Conservation (phyloP, 2,797 vertebrate species). For the Sphaeramia orbicularis region DNA sequence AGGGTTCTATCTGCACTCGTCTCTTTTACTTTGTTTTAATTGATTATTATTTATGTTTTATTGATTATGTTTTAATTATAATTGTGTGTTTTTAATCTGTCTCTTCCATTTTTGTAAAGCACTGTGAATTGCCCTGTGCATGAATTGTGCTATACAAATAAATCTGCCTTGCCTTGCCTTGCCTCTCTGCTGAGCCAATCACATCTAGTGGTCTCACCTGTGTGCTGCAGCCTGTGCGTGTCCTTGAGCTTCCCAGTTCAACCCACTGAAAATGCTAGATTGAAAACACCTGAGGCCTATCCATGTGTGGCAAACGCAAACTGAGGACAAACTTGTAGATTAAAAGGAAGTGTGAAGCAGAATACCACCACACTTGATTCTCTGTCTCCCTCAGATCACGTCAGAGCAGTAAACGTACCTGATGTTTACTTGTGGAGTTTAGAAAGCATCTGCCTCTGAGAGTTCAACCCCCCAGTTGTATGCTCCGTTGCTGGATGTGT, state of each 20-base stretch:
- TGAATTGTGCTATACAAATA: too few relatives aligned
- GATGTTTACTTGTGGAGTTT: constrained; percentile 1
- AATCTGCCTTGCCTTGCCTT: too few relatives aligned
- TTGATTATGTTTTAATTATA: too few relatives aligned
- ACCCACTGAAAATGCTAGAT: constrained; percentile 8
- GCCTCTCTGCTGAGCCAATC: constrained; percentile 17
- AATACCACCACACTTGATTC: neutral
- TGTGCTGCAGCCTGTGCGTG: neutral
- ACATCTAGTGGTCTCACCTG: constrained; percentile 36
- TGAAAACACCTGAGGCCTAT: constrained; percentile 22
- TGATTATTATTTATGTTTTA: too few relatives aligned
- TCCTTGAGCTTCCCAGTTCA: neutral
- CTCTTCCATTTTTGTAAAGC: too few relatives aligned
- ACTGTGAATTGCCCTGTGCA: too few relatives aligned
- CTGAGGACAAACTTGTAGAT: neutral
- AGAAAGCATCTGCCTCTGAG: neutral
- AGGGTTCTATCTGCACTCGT: too few relatives aligned
- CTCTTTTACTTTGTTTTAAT: too few relatives aligned
- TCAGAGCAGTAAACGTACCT: constrained; percentile 3
- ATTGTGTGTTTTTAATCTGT: too few relatives aligned
- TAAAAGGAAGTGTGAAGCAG: constrained; percentile 5
- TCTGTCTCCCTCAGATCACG: neutral
- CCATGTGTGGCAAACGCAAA: neutral
- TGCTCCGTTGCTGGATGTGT: neutral
- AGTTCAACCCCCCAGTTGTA: neutral